A percentile compares a stretch with the other conserved stretches of the same genome.
phyloP scores from a whole-genome alignment of 1,140 invertebrate species.

The Pseudomyrmex dendroicus region DNA sequence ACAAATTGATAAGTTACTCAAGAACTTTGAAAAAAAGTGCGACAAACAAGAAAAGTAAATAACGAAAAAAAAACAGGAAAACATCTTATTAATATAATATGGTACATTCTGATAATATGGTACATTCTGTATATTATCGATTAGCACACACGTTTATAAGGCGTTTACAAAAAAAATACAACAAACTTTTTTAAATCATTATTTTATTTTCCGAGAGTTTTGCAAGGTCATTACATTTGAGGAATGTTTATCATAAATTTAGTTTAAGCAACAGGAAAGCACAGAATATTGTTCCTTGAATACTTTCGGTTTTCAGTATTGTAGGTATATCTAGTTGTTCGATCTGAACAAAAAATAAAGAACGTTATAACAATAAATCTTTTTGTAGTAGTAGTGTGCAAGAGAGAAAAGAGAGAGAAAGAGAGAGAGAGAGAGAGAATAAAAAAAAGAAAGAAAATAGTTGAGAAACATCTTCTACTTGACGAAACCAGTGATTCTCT shows the following conservation, averaged over 20 bases:
- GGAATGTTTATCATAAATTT: slow-evolving; percentile 48
- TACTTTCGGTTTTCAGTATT: neutral
- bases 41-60: neutral
- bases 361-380: slow-evolving; percentile 6
- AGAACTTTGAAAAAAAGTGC: slow-evolving; percentile 48
- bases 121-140: neutral
- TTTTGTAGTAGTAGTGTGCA: neutral
- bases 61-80: neutral
- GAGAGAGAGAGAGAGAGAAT: neutral
- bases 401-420: neutral
- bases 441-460: neutral
- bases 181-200: neutral
- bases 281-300: neutral
- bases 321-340: neutral
- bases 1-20: slow-evolving; percentile 59
- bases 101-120: neutral
- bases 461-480: neutral
- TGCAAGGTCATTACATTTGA: neutral
- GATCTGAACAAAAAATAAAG: neutral
- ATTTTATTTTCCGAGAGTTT: neutral
- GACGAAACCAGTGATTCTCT: neutral
- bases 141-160: neutral
- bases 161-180: neutral
- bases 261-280: slow-evolving; percentile 52
- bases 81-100: neutral